Evolutionary conservation across 2,888 invertebrate species (phyloP).

Genomic region (Sylvicola cinctus): DNA sequence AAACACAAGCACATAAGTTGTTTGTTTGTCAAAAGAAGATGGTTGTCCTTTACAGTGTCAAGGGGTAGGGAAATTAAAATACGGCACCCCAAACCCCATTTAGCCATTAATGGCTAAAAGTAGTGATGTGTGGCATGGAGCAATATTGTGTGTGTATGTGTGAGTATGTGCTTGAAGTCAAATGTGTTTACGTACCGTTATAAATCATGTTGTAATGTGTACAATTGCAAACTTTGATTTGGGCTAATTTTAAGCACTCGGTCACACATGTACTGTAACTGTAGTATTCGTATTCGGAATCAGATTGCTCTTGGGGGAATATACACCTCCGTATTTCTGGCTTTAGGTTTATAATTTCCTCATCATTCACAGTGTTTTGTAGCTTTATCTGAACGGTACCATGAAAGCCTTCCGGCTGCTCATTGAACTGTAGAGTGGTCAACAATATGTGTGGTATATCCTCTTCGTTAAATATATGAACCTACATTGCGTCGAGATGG

Average conservation of each 20-base stretch:
- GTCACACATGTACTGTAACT: conserved; percentile 52
- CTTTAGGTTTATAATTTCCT: conserved; percentile 33
- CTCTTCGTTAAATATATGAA: conserved; percentile 17
- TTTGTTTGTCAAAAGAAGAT: no score
- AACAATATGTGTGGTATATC: conserved; percentile 17
- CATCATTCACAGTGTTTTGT: conserved; percentile 42
- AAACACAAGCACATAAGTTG: background rate
- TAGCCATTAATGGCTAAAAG: no score
- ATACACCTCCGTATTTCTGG: conserved; percentile 42
- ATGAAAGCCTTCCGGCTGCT: conserved; percentile 5
- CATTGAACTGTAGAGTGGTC: conserved; percentile 6
- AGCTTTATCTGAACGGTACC: conserved; percentile 20
- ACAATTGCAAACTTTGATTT: conserved; percentile 38
- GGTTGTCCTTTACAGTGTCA: no score
- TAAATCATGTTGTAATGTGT: conserved; percentile 42
- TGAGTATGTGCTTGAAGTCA: no score
- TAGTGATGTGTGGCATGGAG: no score
- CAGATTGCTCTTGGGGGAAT: conserved; percentile 41
- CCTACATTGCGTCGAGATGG: no score
- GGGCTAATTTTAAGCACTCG: conserved; percentile 40
- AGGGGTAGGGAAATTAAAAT: no score
- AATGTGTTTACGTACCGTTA: conserved; percentile 22
- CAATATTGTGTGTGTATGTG: no score
- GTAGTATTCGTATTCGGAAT: conserved; percentile 38
- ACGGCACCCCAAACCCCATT: no score